These are phyloP conservation scores for Channallabes apus DNA, from an alignment of 2,797 vertebrate species.

Conservation along the genomic window DNA sequence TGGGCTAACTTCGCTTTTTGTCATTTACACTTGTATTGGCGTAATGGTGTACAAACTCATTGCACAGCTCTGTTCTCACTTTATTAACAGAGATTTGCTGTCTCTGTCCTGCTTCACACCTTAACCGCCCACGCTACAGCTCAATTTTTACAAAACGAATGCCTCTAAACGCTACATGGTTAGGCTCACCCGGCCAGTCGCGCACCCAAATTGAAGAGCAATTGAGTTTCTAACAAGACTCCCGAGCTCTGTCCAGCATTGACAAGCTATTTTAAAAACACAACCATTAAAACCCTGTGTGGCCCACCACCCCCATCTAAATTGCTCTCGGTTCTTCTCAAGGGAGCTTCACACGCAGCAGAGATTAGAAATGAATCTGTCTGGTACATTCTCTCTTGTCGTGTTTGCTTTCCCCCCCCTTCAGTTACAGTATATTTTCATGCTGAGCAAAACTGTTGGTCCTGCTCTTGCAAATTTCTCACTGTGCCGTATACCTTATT, in stretches of 20 bases:
- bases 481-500: not conserved
- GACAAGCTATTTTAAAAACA: constrained; percentile 61
- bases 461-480: not conserved
- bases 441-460: not conserved
- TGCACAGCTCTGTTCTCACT: constrained; percentile 47
- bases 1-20: not conserved
- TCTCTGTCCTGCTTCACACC: constrained; percentile 54
- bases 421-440: constrained; percentile 1
- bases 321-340: constrained; percentile 40
- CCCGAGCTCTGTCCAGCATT: constrained; percentile 62
- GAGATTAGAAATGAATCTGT: constrained; percentile 9
- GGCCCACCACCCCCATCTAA: constrained; percentile 46
- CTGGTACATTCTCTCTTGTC: constrained; percentile 2
- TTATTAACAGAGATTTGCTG: constrained; percentile 62
- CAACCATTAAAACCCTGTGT: constrained; percentile 57
- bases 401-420: not conserved
- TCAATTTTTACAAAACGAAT: constrained; percentile 60
- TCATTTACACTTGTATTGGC: not conserved
- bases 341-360: constrained; percentile 34
- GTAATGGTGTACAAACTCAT: not conserved
- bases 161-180: constrained; percentile 52
- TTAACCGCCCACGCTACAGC: constrained; percentile 51
- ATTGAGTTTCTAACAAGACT: constrained; percentile 67
- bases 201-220: constrained; percentile 57
- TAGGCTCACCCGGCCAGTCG: constrained; percentile 53